Evolutionary conservation across 2,797 vertebrate genomes (phyloP).

Genomic region (Tauraco hartlaubi): DNA sequence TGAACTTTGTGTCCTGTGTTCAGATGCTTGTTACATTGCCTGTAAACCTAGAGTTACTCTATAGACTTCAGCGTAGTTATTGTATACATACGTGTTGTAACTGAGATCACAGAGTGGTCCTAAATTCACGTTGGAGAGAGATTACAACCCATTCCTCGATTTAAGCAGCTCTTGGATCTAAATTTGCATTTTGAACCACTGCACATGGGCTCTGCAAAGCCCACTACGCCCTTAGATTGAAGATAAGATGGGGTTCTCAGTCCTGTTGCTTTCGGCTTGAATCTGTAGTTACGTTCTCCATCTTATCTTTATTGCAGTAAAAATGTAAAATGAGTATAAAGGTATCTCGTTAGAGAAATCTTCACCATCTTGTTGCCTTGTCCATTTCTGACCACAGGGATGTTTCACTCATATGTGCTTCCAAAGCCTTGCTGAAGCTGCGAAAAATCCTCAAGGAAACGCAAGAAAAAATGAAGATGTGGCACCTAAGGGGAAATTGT

Average conservation of each 20-base stretch:
- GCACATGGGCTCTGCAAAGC: neutral
- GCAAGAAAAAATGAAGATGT: neutral
- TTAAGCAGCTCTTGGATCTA: neutral
- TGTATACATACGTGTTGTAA: neutral
- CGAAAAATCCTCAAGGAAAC: neutral
- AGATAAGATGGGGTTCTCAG: neutral
- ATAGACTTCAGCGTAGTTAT: neutral
- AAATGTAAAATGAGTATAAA: neutral
- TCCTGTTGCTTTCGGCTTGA: neutral
- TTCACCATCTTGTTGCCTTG: neutral
- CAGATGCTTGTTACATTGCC: accelerated
- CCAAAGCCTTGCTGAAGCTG: neutral
- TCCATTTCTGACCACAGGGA: neutral
- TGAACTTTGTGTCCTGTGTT: neutral
- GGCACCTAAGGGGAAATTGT: neutral
- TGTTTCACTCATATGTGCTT: neutral
- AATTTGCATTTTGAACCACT: neutral
- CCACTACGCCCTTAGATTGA: neutral
- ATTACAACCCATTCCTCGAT: neutral
- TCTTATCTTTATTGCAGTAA: neutral
- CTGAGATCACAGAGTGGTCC: neutral
- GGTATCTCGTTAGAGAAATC: neutral
- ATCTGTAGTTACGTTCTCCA: neutral
- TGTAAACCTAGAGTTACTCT: neutral
- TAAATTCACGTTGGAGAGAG: neutral